Conservation (phyloP, 2,113 vertebrate species). For the Dromiciops gliroides region DNA sequence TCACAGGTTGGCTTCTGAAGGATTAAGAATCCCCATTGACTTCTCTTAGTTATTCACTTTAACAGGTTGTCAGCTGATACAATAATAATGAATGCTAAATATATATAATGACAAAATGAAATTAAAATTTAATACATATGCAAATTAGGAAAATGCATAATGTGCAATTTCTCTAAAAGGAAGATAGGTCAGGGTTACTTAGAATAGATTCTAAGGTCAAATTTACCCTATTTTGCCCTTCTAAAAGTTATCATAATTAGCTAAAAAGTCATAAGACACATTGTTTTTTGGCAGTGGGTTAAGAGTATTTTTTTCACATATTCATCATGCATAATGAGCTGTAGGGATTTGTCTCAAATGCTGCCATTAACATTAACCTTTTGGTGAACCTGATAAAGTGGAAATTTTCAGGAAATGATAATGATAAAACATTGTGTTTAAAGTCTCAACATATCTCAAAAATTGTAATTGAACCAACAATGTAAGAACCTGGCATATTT, state of each 20-base stretch:
- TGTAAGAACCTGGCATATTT: conserved; percentile 26
- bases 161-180: conserved; percentile 16
- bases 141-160: conserved; percentile 47
- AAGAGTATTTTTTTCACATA: conserved; percentile 59
- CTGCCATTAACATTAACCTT: conserved; percentile 73
- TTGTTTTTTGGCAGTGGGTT: conserved; percentile 63
- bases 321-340: conserved; percentile 62
- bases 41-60: conserved; percentile 50
- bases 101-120: conserved; percentile 13
- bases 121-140: conserved; percentile 54
- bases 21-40: conserved; percentile 3
- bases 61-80: conserved; percentile 18
- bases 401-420: conserved; percentile 64
- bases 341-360: conserved; percentile 66
- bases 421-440: conserved; percentile 55
- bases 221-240: conserved; percentile 30
- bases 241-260: conserved; percentile 68
- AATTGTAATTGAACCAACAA: conserved; percentile 44
- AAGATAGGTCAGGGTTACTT: conserved; percentile 6
- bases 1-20: not conserved
- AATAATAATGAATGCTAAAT: conserved; percentile 43
- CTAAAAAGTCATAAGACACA: conserved; percentile 50
- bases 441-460: not conserved
- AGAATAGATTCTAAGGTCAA: conserved; percentile 54
- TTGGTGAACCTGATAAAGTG: conserved; percentile 67